Percentiles rank a stretch among this genome's conserved stretches.
Conservation (phyloP, 1,140 invertebrate species). For the Nomia melanderi region DNA sequence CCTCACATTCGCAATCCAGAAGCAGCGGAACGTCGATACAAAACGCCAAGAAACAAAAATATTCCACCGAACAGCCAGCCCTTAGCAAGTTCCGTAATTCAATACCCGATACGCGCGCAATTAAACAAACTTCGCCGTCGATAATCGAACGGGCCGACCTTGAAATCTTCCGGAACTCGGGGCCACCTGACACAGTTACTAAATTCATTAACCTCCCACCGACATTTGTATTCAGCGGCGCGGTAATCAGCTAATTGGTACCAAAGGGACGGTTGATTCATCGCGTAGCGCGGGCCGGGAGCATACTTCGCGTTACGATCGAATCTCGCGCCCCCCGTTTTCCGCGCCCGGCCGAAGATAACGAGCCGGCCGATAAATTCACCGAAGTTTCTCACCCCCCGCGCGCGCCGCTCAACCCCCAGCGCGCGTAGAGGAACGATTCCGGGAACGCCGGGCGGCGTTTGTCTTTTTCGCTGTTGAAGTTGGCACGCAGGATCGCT, state of each 20-base stretch:
- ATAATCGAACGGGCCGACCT: neutral
- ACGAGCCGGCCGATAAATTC: conserved; percentile 41
- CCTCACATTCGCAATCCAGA: too few species aligned
- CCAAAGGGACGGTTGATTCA: conserved; percentile 5
- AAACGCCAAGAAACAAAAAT: too few species aligned
- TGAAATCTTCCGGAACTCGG: neutral
- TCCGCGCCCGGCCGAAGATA: conserved; percentile 13
- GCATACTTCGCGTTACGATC: conserved; percentile 19
- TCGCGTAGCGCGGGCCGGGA: neutral
- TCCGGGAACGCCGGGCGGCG: too few species aligned
- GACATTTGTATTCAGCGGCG: neutral
- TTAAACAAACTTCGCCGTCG: neutral
- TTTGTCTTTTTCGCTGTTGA: neutral
- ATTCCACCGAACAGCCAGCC: too few species aligned
- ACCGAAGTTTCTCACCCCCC: neutral
- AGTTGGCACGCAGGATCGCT: conserved; percentile 31
- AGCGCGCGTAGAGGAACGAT: too few species aligned
- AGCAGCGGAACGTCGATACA: too few species aligned
- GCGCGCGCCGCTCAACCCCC: too few species aligned
- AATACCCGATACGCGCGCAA: neutral
- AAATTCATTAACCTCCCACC: neutral
- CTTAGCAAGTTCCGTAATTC: too few species aligned
- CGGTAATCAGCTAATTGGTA: conserved; percentile 34
- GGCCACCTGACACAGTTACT: neutral
- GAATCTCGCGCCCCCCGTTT: conserved; percentile 28